Evolutionary conservation across 2,113 vertebrate species (phyloP).

Genomic region (Dasypus novemcinctus): DNA sequence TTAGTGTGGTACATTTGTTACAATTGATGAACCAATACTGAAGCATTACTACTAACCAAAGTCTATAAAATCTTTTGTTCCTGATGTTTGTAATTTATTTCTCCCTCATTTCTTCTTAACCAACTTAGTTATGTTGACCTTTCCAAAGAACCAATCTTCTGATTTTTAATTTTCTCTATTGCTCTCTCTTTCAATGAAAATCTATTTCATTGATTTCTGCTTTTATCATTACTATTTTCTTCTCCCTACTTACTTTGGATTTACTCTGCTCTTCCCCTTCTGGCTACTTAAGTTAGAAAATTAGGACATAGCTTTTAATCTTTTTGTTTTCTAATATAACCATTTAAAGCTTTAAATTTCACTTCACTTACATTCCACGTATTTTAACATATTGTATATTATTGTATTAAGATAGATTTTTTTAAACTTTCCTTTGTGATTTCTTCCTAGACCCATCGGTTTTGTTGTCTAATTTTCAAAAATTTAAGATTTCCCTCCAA

Average conservation of each 20-base stretch:
- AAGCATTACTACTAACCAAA: too few relatives aligned
- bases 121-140: not conserved
- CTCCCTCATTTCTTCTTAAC: not conserved
- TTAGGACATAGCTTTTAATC: not conserved
- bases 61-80: not conserved
- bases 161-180: not conserved
- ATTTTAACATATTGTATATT: not conserved
- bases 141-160: not conserved
- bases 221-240: too few relatives aligned
- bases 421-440: not conserved
- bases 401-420: not conserved
- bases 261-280: too few relatives aligned
- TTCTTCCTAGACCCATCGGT: not conserved
- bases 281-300: too few relatives aligned
- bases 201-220: not conserved
- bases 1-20: too few relatives aligned
- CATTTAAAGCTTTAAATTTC: not conserved
- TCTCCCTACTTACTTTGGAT: too few relatives aligned
- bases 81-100: not conserved
- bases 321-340: not conserved
- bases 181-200: not conserved
- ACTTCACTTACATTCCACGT: not conserved
- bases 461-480: not conserved
- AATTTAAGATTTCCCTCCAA: not conserved
- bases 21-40: too few relatives aligned